Evolutionary conservation across 2,113 vertebrate species (phyloP), one percentile per base, ranked within the genome.

Genomic region (Pampusana beccarii): DNA sequence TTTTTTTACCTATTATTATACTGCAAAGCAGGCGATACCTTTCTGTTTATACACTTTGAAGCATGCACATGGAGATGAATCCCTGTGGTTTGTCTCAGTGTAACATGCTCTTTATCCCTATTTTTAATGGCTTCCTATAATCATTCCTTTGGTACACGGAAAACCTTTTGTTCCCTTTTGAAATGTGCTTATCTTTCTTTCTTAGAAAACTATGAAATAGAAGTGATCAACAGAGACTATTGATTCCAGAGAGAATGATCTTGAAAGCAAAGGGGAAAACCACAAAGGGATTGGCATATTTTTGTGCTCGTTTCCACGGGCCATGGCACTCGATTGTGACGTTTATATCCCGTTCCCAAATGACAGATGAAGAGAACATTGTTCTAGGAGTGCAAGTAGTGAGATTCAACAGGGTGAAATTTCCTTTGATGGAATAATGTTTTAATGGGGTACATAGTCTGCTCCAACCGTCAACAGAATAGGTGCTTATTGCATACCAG

Each of bases 101-200:
- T 66, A 85, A 96, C 46, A 33, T 74, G 61, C 48, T 94, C 88
- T 96, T 93, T 88, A 94, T 96, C 71, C 87, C 71, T 92, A 38
- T 93, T 84, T 96, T 95, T 86, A 93, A 91, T 80, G 81, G 72
- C 78, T 97, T 95, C 95, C 91, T 95, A 95, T 95, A 97, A 96
- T 97, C 94, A 92, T 96, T 95, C 92, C 80, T 50, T 86, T 88
- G 91, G 81, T 94, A 96, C 77, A 73, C 13, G 92, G 90, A 93
- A 96, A 84, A 91, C 51, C 71, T 80, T 97, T 94, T 96, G 93
- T 96, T 34, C 56, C 57, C 38, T 48, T 97, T 95, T 94, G 78
- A 97, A 96, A 96, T 77, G 71, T 95, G 91, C 93, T 97, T 97
- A 97, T 97, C 93, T 96, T 91, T 93, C 83, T 94, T 86, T 93